phyloP scores from a whole-genome alignment of 1,140 invertebrate species.

The Hyphantria cunea region DNA sequence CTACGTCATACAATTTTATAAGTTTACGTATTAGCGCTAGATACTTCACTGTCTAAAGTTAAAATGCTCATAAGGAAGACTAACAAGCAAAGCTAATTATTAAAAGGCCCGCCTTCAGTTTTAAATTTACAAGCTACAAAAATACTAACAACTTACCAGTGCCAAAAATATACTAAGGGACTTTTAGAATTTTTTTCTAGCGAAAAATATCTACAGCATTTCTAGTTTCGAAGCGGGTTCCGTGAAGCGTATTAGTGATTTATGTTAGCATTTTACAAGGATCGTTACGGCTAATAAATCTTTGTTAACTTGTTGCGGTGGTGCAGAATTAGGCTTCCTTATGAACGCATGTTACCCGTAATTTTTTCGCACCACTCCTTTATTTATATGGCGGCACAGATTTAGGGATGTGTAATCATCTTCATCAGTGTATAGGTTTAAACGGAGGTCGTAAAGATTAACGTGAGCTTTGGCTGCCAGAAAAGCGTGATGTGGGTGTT shows the following conservation, averaged over 20 bases:
- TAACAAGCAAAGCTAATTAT: too few relatives aligned
- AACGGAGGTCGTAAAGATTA: not conserved
- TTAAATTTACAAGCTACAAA: too few relatives aligned
- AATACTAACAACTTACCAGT: too few relatives aligned
- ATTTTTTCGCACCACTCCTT: constrained; percentile 11
- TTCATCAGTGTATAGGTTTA: constrained; percentile 3
- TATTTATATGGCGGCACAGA: constrained; percentile 25
- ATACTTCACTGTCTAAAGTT: too few relatives aligned
- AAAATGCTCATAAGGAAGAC: too few relatives aligned
- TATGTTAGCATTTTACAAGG: constrained; percentile 47
- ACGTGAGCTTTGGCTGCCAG: too few relatives aligned
- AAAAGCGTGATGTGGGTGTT: too few relatives aligned
- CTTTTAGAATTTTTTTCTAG: too few relatives aligned
- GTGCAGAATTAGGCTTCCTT: constrained; percentile 34
- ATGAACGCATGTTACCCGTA: constrained; percentile 29
- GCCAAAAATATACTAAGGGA: too few relatives aligned
- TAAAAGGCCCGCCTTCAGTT: too few relatives aligned
- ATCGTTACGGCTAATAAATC: constrained; percentile 52
- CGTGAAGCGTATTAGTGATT: constrained; percentile 43
- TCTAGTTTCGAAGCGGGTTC: constrained; percentile 15
- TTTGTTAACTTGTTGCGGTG: constrained; percentile 49
- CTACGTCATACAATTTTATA: too few relatives aligned
- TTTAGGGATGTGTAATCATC: constrained; percentile 21
- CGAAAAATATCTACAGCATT: not conserved
- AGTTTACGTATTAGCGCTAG: too few relatives aligned